Percentiles rank a stretch among this genome's conserved stretches.
phyloP scores from a whole-genome alignment of 2,888 invertebrate genomes.

The Opisthograptis luteolata region DNA sequence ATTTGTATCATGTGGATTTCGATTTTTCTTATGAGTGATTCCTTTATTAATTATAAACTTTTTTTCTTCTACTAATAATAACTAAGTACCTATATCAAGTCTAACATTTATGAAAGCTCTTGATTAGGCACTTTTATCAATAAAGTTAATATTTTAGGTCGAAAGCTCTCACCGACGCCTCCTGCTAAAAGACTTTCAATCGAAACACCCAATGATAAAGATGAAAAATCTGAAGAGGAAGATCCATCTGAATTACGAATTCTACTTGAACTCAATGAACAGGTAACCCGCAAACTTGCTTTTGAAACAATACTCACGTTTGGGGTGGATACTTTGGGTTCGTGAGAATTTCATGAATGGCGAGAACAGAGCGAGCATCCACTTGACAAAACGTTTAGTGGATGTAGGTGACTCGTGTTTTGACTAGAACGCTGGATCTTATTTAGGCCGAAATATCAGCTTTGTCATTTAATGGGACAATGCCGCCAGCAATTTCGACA shows the following conservation, averaged over 20 bases:
- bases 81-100: conserved; percentile 7
- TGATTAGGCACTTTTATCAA: neutral
- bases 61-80: conserved; percentile 28
- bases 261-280: conserved; percentile 94
- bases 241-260: conserved; percentile 93
- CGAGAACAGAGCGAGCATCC: no score
- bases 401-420: no score
- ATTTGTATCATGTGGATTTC: conserved; percentile 25
- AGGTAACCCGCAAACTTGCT: conserved; percentile 69
- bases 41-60: conserved; percentile 37
- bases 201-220: conserved; percentile 87
- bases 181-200: conserved; percentile 86
- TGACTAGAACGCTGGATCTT: no score
- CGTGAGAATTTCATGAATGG: no score
- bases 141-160: conserved; percentile 72
- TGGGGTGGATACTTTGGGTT: no score
- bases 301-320: neutral
- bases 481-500: no score
- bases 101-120: conserved; percentile 5
- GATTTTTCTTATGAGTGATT: conserved; percentile 35
- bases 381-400: no score
- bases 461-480: no score
- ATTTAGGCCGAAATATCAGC: no score
- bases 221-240: conserved; percentile 91
- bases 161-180: conserved; percentile 88